Evolutionary conservation across 2,113 vertebrate species (phyloP), one percentile per base, ranked within the genome.

Genomic region (Elanus axillaris): DNA sequence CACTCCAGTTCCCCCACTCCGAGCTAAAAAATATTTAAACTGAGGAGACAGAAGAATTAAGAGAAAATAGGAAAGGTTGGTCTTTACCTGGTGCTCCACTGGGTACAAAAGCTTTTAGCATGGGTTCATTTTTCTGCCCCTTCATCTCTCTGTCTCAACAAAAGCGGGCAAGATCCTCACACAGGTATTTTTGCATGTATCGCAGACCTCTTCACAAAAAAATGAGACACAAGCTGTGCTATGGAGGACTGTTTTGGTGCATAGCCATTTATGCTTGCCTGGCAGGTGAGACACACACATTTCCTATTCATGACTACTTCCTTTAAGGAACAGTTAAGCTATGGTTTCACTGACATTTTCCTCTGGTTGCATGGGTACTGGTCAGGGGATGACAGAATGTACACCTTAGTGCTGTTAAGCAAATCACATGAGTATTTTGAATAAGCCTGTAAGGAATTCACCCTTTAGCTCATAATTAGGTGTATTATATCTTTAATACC

Each of bases 401-500:
- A 42, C 32, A 32, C 25, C 20, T 71, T 48, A 40, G n/a, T 25
- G 43, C 55, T 47, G 45, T 69, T 93, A 83, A 56, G 55, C 58
- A 55, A 19, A 16, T 43, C 58, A 62, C 42, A 18, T 1, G 14
- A 90, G 86, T 34, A 58, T 83, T 81, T 79, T 76, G 58, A 86
- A 73, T 40, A 60, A 88, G 40, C 17, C 86, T 13, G 6, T 32
- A 36, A 88, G 63, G 77, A 93, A 79, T 86, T 92, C 36, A 45
- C 17, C 34, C 34, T 82, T 93, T 52, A 48, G 53, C 31, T 75
- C 67, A 58, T 66, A 80, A 90, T 85, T 74, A 94, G 79, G 53
- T n/a, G 15, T 17, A 48, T 86, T 72, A 43, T 29, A 62, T 58
- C 32, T 72, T 84, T 60, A 87, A 75, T 78, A 68, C 13, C 0